These are phyloP conservation scores for Helicolenus hilgendorfi DNA, from an alignment of 2,797 vertebrate genomes.

Conservation along the genomic window DNA sequence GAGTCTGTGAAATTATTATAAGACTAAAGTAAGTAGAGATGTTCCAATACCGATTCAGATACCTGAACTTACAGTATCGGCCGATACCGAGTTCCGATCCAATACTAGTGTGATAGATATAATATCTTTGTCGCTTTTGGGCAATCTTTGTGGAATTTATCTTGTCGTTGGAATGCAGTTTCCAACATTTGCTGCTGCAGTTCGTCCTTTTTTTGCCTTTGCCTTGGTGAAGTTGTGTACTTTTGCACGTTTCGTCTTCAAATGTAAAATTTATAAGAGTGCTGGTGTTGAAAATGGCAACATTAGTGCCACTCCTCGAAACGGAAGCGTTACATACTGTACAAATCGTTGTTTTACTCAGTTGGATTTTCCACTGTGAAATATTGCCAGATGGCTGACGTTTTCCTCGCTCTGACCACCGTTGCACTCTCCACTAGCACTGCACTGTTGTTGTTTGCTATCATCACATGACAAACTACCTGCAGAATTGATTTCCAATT, in stretches of 20 bases:
- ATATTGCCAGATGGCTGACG: not conserved
- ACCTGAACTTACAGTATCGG: too few relatives aligned
- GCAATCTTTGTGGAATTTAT: not conserved
- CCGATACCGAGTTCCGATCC: too few relatives aligned
- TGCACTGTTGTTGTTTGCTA: not conserved
- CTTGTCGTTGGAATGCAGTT: not conserved
- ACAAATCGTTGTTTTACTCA: not conserved
- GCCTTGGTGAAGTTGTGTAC: not conserved
- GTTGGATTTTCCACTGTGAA: not conserved
- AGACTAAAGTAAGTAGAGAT: not conserved
- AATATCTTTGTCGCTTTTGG: not conserved
- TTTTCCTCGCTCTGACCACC: not conserved
- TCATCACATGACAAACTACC: not conserved
- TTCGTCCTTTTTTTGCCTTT: not conserved
- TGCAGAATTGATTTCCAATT: not conserved
- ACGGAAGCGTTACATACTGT: not conserved
- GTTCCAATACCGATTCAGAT: not conserved
- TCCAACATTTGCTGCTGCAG: too few relatives aligned
- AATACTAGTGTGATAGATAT: not conserved
- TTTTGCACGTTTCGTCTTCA: not conserved
- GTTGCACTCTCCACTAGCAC: not conserved
- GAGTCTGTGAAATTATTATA: not conserved
- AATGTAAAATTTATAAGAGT: not conserved
- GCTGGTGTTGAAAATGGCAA: too few relatives aligned
- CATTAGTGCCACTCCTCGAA: not conserved